Conservation (phyloP, 2,797 vertebrate species). For the Tarsius wallacei region DNA sequence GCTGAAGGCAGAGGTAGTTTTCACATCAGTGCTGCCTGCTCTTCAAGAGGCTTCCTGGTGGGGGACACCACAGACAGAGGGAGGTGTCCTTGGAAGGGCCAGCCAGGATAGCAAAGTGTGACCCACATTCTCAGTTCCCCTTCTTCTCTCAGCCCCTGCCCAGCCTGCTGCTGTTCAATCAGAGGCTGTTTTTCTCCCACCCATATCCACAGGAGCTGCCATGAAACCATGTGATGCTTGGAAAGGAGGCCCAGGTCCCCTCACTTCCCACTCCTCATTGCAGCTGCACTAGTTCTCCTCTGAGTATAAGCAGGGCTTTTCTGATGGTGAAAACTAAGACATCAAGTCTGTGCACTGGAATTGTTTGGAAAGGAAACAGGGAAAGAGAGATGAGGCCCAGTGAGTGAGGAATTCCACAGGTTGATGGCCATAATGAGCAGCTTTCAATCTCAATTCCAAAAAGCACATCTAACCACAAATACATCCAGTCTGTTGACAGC, state of each 20-base stretch:
- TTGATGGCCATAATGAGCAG: fast-evolving
- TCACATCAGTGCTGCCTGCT: fast-evolving
- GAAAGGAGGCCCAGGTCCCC: no score
- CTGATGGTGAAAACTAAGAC: fast-evolving
- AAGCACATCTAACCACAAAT: fast-evolving
- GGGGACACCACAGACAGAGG: background rate
- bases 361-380: fast-evolving
- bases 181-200: background rate
- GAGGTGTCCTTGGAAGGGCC: background rate
- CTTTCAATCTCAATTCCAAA: background rate
- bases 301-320: fast-evolving
- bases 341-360: no score
- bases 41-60: background rate
- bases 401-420: fast-evolving
- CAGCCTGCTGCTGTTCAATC: background rate
- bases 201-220: background rate
- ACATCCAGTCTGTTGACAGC: background rate
- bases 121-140: background rate
- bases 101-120: fast-evolving
- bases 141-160: background rate
- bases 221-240: no score
- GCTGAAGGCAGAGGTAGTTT: background rate
- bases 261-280: fast-evolving
- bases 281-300: fast-evolving
- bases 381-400: fast-evolving